Conservation (phyloP, 1,140 invertebrate species). For the Cepaea nemoralis region DNA sequence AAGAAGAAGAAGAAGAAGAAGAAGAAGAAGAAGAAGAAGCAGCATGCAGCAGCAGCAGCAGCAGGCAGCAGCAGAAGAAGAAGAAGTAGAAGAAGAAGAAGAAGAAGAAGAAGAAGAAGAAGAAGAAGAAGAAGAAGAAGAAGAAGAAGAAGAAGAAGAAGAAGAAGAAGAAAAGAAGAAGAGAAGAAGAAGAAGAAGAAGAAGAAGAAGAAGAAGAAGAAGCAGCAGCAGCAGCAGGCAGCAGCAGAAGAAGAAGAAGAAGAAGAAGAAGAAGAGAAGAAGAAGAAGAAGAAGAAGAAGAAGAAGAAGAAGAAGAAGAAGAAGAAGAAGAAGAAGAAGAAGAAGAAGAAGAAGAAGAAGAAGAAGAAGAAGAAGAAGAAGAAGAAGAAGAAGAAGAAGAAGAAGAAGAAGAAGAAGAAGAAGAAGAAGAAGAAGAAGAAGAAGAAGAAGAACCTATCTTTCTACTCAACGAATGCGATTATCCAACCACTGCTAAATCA, state of each 20-base stretch:
- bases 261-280: background rate
- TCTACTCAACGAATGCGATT: too few relatives aligned
- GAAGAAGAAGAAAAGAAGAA: conserved; percentile 9
- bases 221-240: too few relatives aligned
- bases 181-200: background rate
- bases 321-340: too few relatives aligned
- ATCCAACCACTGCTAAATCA: too few relatives aligned
- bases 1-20: background rate
- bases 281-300: too few relatives aligned
- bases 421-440: conserved; percentile 8
- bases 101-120: background rate
- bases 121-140: background rate
- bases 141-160: background rate
- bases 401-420: background rate
- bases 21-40: too few relatives aligned
- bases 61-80: too few relatives aligned
- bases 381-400: too few relatives aligned
- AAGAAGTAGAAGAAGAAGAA: background rate
- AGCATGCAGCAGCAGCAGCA: too few relatives aligned
- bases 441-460: too few relatives aligned
- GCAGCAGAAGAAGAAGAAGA: too few relatives aligned
- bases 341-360: background rate
- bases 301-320: background rate
- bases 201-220: too few relatives aligned
- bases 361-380: background rate